These are phyloP conservation scores for Tethya wilhelma DNA, from an alignment of 37 sponge, comb jelly and placozoan genomes.

Conservation along the genomic window DNA sequence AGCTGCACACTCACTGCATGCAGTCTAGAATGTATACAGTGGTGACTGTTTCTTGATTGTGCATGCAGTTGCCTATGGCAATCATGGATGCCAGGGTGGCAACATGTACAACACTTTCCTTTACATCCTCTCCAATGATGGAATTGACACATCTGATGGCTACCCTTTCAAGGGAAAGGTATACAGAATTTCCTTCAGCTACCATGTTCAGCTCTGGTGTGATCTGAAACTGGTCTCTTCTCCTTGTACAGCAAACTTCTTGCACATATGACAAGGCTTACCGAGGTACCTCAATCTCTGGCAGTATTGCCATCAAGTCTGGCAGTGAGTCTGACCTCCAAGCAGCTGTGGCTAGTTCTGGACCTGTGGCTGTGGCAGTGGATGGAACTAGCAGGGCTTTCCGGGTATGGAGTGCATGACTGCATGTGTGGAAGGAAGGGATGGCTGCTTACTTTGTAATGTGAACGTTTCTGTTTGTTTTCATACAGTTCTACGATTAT, in stretches of 20 bases:
- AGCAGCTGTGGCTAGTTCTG: conserved; percentile 49
- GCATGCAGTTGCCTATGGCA: conserved; percentile 61
- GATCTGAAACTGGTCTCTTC: no score
- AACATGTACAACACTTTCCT: conserved; percentile 70
- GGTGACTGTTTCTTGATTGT: background rate
- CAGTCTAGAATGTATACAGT: background rate
- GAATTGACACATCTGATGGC: conserved; percentile 63
- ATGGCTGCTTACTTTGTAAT: background rate
- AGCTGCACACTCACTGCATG: background rate
- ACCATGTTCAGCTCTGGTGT: background rate
- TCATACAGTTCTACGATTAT: conserved; percentile 46
- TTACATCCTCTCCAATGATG: conserved; percentile 77
- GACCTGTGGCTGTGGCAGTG: conserved; percentile 53
- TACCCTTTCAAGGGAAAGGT: conserved; percentile 82
- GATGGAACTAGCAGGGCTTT: conserved; percentile 55
- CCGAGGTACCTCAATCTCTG: conserved; percentile 37
- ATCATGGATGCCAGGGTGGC: conserved; percentile 88
- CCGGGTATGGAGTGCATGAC: conserved; percentile 24
- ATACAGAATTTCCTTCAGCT: background rate
- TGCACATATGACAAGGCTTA: conserved; percentile 11
- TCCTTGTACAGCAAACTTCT: conserved; percentile 43
- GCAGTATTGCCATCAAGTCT: conserved; percentile 13
- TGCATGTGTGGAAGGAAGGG: background rate
- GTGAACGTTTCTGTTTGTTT: background rate
- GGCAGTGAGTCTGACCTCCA: conserved; percentile 34